Evolutionary conservation across 2,113 vertebrate genomes (phyloP).

Genomic region (Progne subis): DNA sequence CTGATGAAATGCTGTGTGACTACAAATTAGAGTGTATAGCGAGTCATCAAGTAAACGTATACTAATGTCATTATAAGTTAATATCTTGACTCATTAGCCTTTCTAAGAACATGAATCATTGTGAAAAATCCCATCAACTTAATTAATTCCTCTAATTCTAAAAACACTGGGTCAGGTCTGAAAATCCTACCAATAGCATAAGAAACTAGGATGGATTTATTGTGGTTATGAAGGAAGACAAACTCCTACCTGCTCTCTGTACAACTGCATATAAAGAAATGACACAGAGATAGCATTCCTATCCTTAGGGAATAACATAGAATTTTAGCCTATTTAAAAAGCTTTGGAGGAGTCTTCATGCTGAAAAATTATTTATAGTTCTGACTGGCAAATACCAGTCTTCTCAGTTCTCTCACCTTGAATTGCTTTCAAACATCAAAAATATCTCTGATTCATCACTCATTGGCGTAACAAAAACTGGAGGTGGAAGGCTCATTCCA

Average conservation of each 20-base stretch:
- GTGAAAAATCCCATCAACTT: background rate
- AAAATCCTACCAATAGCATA: background rate
- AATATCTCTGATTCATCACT: constrained; percentile 59
- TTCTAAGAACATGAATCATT: constrained; percentile 17
- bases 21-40: background rate
- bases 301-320: background rate
- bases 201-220: background rate
- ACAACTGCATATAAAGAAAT: background rate
- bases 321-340: constrained; percentile 23
- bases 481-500: constrained; percentile 33
- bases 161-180: background rate
- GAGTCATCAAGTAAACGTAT: background rate
- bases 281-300: background rate
- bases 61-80: background rate
- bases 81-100: background rate
- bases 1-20: background rate
- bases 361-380: constrained; percentile 48
- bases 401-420: constrained; percentile 35
- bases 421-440: constrained; percentile 47
- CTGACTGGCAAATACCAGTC: constrained; percentile 24
- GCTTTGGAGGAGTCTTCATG: background rate
- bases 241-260: background rate
- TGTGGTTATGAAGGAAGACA: background rate
- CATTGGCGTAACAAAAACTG: constrained; percentile 4
- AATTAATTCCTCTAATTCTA: background rate